Percentiles rank a stretch among this genome's conserved stretches.
These are phyloP conservation scores for Rhinella marina DNA, from an alignment of 2,797 vertebrate species.

Conservation along the genomic window DNA sequence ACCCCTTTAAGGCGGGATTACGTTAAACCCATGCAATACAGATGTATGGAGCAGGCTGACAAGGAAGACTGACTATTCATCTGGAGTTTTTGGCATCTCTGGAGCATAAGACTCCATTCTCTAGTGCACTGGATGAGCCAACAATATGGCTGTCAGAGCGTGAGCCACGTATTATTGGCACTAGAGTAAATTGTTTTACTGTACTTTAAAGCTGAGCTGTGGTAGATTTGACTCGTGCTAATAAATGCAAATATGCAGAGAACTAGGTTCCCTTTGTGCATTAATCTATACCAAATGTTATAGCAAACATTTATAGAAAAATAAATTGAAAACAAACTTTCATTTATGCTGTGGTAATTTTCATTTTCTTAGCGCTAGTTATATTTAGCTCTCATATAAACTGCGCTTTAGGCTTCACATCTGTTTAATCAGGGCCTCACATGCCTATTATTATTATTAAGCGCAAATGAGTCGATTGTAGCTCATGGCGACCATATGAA, in stretches of 20 bases:
- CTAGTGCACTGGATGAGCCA: not conserved
- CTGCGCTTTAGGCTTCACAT: constrained; percentile 1
- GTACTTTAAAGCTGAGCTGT: not conserved
- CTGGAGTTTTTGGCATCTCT: not conserved
- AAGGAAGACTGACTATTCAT: too few relatives aligned
- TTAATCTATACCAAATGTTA: constrained; percentile 31
- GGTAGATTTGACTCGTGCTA: constrained; percentile 23
- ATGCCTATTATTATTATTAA: constrained; percentile 18
- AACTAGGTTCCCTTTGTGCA: constrained; percentile 20
- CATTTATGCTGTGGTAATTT: constrained; percentile 1
- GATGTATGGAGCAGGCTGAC: too few relatives aligned
- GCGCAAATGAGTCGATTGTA: constrained; percentile 4
- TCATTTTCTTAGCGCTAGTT: constrained; percentile 12
- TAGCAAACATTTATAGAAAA: constrained; percentile 17
- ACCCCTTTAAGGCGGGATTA: too few relatives aligned
- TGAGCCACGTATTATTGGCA: not conserved
- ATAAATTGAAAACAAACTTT: constrained; percentile 35
- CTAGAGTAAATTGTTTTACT: not conserved
- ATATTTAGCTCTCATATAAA: constrained; percentile 23
- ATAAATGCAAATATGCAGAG: constrained; percentile 37
- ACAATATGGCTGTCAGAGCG: not conserved
- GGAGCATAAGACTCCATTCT: not conserved
- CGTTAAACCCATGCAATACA: too few relatives aligned
- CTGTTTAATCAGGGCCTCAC: constrained; percentile 9
- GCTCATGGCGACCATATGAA: constrained; percentile 8